Evolutionary conservation across 2,113 vertebrate species (phyloP).

Genomic region (Catharus bicknelli): DNA sequence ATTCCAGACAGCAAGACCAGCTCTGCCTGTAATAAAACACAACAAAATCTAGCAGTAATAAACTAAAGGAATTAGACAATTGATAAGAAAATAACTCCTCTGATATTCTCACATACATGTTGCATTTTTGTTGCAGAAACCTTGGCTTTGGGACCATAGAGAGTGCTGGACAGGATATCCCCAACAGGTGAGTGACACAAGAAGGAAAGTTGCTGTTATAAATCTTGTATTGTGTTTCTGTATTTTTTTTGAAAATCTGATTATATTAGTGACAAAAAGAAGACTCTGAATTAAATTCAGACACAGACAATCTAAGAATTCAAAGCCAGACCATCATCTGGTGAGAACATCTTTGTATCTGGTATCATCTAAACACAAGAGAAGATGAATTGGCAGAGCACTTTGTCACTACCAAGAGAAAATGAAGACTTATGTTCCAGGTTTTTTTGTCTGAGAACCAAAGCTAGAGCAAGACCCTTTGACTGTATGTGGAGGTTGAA

Average conservation of each 20-base stretch:
- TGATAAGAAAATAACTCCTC: background rate
- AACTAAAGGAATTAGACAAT: background rate
- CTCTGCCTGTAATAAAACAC: background rate
- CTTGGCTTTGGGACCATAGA: slow-evolving; percentile 87
- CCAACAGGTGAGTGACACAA: slow-evolving; percentile 79
- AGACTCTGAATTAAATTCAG: background rate
- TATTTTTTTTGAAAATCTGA: background rate
- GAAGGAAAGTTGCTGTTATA: background rate
- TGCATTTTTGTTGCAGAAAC: slow-evolving; percentile 75
- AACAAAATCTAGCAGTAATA: background rate
- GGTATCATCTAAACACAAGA: background rate
- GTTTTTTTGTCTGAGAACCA: background rate
- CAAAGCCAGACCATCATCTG: background rate
- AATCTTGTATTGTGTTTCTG: background rate
- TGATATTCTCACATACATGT: background rate
- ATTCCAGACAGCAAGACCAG: background rate
- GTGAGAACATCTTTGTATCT: background rate
- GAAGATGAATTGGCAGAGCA: background rate
- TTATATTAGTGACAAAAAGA: background rate
- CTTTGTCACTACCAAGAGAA: background rate
- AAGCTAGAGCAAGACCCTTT: background rate
- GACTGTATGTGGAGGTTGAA: background rate
- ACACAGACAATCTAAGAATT: background rate
- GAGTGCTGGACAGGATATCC: slow-evolving; percentile 89
- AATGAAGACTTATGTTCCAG: background rate